Conservation (phyloP, 2,113 vertebrate genomes). For the Barnardius zonarius region DNA sequence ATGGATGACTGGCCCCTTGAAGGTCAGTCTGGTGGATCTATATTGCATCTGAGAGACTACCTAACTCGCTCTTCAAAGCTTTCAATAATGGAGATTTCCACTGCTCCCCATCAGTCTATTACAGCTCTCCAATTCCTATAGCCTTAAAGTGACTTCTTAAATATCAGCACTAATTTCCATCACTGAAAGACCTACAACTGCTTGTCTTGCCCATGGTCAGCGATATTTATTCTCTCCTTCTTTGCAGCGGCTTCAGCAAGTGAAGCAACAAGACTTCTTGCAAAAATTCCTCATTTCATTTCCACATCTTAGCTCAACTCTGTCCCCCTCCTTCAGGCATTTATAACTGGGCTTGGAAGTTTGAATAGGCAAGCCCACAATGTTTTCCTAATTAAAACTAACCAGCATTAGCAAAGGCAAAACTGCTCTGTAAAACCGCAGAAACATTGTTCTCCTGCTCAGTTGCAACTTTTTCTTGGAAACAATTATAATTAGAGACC, state of each 20-base stretch:
- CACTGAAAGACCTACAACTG: neutral
- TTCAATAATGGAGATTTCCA: neutral
- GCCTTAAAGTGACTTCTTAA: neutral
- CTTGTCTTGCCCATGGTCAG: neutral
- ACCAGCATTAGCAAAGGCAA: neutral
- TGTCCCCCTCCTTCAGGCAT: neutral
- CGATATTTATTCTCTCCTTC: neutral
- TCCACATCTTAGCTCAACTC: neutral
- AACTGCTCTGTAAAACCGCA: neutral
- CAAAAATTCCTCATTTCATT: neutral
- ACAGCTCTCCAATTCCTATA: neutral
- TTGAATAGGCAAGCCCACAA: neutral
- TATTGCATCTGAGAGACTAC: neutral
- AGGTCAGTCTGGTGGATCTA: neutral
- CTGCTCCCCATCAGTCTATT: neutral
- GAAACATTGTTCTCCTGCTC: neutral
- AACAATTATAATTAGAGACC: neutral
- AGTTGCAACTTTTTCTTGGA: neutral
- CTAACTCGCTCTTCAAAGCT: neutral
- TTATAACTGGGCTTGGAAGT: neutral
- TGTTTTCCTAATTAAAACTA: neutral
- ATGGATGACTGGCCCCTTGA: neutral
- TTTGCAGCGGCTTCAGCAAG: neutral
- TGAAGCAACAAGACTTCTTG: neutral
- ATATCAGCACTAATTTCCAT: accelerated